Evolutionary conservation across 2,888 invertebrate species (phyloP).

Genomic region (Melanargia galathea): DNA sequence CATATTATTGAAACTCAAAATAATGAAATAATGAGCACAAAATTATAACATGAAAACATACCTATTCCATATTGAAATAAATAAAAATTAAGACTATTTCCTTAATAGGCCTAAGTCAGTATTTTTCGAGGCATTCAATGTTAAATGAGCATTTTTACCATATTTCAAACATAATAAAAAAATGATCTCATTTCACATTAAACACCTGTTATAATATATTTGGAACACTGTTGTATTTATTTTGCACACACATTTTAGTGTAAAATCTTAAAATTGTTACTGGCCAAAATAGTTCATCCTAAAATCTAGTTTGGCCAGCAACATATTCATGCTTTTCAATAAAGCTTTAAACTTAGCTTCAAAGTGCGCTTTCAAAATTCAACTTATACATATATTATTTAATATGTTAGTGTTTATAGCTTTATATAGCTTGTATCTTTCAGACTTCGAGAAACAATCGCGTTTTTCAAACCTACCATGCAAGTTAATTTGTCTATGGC

Average conservation of each 20-base stretch:
- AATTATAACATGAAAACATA: not conserved
- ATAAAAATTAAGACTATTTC: constrained; percentile 39
- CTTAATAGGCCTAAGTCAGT: constrained; percentile 74
- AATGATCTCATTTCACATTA: constrained; percentile 8
- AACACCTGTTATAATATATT: not conserved
- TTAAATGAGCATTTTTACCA: constrained; percentile 1
- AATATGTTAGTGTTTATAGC: constrained; percentile 4
- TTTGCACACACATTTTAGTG: constrained; percentile 17
- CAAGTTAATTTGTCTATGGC: constrained; percentile 17
- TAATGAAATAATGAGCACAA: constrained; percentile 25
- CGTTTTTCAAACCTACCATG: constrained; percentile 25
- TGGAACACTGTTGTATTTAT: not conserved
- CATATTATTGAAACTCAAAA: constrained; percentile 24
- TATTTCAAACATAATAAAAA: not conserved
- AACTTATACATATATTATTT: not conserved
- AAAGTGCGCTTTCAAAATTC: not conserved
- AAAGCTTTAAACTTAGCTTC: constrained; percentile 10
- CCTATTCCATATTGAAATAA: constrained; percentile 13
- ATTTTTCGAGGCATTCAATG: not conserved
- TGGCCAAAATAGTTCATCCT: too few species aligned
- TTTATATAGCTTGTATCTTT: not conserved
- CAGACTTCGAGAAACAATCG: not conserved
- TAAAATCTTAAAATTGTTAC: not conserved
- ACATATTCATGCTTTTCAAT: constrained; percentile 9
- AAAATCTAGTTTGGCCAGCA: too few species aligned